Evolutionary conservation across 2,888 invertebrate species (phyloP).

Genomic region (Clunio marinus): DNA sequence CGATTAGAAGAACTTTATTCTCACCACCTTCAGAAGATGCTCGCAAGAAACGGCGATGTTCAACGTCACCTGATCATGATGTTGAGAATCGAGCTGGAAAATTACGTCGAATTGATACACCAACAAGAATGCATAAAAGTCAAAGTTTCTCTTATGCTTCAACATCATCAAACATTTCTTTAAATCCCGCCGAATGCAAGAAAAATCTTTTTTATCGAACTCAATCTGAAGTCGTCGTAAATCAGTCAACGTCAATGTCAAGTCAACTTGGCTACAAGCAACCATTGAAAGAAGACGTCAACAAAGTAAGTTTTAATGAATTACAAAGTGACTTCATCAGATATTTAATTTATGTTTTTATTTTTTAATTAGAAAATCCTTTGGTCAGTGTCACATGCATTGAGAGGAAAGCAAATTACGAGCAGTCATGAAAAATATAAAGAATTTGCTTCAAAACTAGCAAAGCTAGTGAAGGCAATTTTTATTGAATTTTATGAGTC

Average conservation of each 20-base stretch:
- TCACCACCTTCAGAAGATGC: conserved; percentile 57
- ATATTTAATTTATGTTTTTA: neutral
- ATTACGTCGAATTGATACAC: conserved; percentile 18
- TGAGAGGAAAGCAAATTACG: conserved; percentile 66
- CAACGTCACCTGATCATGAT: conserved; percentile 47
- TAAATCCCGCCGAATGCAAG: conserved; percentile 30
- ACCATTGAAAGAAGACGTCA: neutral
- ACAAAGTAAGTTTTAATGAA: conserved; percentile 10
- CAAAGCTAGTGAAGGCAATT: conserved; percentile 62
- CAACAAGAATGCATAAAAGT: conserved; percentile 49
- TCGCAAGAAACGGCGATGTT: conserved; percentile 49
- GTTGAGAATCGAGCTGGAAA: conserved; percentile 19
- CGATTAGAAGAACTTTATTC: conserved; percentile 65
- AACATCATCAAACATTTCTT: conserved; percentile 39
- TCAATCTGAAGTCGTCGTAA: conserved; percentile 18
- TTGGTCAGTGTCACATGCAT: conserved; percentile 75
- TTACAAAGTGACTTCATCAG: neutral
- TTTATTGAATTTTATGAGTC: conserved; percentile 55
- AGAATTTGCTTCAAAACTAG: conserved; percentile 63
- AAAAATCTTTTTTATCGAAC: conserved; percentile 9
- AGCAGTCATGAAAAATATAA: conserved; percentile 67
- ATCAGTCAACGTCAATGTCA: neutral
- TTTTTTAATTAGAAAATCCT: conserved; percentile 69
- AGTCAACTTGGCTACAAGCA: neutral
- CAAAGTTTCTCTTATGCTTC: conserved; percentile 50